Evolutionary conservation across 2,888 invertebrate species (phyloP), one percentile per base, ranked within the genome.

Genomic region (Torymus texanus): DNA sequence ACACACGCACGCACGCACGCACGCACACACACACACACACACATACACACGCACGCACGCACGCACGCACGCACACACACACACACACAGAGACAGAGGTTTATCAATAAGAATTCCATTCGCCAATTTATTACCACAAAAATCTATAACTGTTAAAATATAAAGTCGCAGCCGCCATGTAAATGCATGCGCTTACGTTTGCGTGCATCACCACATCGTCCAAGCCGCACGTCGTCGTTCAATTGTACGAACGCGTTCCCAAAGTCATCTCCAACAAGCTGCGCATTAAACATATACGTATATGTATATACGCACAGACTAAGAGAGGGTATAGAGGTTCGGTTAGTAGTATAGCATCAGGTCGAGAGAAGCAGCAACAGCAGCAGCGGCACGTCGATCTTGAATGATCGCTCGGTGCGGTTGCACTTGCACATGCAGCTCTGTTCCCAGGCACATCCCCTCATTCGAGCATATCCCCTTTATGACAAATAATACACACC

Each of bases 301-400:
- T 29, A 29, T 29, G 5, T 5, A 29, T 29, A 29, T 29, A 29
- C 29, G 29, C 29, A 29, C 29, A 29, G n/a, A n/a, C 29, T 5
- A 16, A 53, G 61, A 53, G 70, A n/a, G 71, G 24, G 70, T 8
- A 70, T n/a, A n/a, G 12, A 55, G 62, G 56, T 66, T 65, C 51
- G 56, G n/a, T 75, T 65, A 16, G 13, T 56, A 16, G n/a, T n/a
- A n/a, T 13, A 67, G 21, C 21, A 14, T 41, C 58, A 71, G 61
- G 58, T 59, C 61, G 70, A 21, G 24, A 18, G 63, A 14, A n/a
- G n/a, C n/a, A n/a, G n/a, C n/a, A n/a, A n/a, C n/a, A n/a, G n/a
- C n/a, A n/a, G n/a, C n/a, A n/a, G 29, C 3, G 29, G 41, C 63
- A n/a, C 55, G 14, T 18, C 56, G 11, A 4, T 14, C 41, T 53